phyloP scores from a whole-genome alignment of 2,888 invertebrate species.

The Ochropacha duplaris region DNA sequence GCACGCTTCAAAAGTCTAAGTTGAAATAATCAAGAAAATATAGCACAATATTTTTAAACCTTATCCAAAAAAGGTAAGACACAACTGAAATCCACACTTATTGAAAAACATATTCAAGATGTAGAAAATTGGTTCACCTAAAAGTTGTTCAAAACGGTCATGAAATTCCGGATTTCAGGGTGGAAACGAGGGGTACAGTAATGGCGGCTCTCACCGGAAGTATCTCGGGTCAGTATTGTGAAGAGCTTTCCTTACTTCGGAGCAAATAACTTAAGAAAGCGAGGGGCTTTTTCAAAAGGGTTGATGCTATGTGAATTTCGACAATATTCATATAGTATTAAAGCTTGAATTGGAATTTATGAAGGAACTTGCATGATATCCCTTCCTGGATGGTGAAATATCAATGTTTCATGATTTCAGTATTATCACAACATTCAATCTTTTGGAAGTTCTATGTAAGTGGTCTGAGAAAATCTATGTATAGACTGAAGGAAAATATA shows the following conservation, averaged over 20 bases:
- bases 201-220: slow-evolving; percentile 58
- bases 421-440: background rate
- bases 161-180: slow-evolving; percentile 40
- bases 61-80: too few species aligned
- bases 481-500: too few species aligned
- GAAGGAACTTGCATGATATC: background rate
- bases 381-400: background rate
- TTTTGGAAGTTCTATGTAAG: background rate
- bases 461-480: background rate
- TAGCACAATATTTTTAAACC: too few species aligned
- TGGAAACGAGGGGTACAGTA: slow-evolving; percentile 62
- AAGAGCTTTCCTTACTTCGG: slow-evolving; percentile 43
- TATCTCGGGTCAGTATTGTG: slow-evolving; percentile 49
- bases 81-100: too few species aligned
- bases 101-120: background rate
- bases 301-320: slow-evolving; percentile 1
- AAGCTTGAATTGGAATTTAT: background rate
- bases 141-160: slow-evolving; percentile 35
- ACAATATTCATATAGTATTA: background rate
- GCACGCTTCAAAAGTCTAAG: too few species aligned
- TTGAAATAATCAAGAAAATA: too few species aligned
- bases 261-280: slow-evolving; percentile 49
- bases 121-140: slow-evolving; percentile 12
- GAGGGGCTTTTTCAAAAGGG: slow-evolving; percentile 24
- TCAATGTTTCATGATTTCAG: background rate